Evolutionary conservation across 1,140 invertebrate species (phyloP).

Genomic region (Myzus persicae): DNA sequence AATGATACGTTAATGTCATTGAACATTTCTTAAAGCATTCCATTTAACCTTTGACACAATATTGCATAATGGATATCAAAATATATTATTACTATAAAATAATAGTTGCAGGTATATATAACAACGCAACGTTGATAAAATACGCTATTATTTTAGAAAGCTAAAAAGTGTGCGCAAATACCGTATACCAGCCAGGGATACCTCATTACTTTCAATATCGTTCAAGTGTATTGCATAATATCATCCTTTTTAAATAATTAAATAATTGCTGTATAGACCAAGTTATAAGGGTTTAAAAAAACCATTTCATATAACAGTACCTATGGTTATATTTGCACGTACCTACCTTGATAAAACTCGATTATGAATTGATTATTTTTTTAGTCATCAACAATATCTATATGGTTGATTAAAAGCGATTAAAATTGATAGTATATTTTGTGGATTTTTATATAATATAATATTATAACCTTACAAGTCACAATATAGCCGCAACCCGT

Average conservation of each 20-base stretch:
- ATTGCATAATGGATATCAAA: neutral
- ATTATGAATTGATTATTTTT: too few species aligned
- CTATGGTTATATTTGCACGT: too few species aligned
- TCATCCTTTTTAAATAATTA: neutral
- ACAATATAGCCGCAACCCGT: too few species aligned
- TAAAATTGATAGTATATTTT: too few species aligned
- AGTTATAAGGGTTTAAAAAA: neutral
- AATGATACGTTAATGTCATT: slow-evolving; percentile 6
- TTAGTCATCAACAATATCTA: too few species aligned
- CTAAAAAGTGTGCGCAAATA: neutral
- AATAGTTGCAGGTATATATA: neutral
- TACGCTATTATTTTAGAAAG: neutral
- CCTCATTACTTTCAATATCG: neutral
- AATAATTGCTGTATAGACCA: neutral
- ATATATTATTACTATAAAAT: neutral
- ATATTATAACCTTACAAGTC: too few species aligned
- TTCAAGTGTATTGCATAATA: neutral
- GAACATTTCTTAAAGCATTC: neutral
- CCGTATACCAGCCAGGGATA: neutral
- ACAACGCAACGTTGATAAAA: neutral
- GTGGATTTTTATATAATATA: too few species aligned
- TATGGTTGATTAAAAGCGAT: too few species aligned
- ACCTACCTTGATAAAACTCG: too few species aligned
- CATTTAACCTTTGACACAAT: neutral
- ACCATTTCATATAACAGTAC: too few species aligned